Conservation (phyloP, 2,797 vertebrate species). For the Denticeps clupeoides region DNA sequence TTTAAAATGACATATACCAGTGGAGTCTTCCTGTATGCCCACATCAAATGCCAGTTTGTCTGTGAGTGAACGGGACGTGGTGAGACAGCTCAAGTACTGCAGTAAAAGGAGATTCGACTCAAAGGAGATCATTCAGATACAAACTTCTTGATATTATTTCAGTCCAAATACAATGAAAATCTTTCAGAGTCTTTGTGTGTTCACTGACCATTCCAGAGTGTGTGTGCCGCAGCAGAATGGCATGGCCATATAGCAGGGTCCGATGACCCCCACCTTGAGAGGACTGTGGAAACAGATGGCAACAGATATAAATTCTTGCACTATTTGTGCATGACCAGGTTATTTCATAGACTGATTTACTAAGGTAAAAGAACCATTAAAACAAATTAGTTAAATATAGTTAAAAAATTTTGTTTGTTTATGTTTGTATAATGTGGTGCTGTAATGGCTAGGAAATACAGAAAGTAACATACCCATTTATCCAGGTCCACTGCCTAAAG, state of each 20-base stretch:
- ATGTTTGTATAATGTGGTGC: not conserved
- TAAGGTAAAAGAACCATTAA: too few relatives aligned
- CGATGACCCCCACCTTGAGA: slow-evolving; percentile 87
- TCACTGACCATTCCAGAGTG: slow-evolving; percentile 85
- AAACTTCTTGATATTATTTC: not conserved
- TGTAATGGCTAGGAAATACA: not conserved
- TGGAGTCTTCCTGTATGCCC: slow-evolving; percentile 82
- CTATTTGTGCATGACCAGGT: not conserved
- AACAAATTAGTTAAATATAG: too few relatives aligned
- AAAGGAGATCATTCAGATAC: not conserved
- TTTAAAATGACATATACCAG: slow-evolving; percentile 54
- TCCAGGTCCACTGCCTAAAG: slow-evolving; percentile 60
- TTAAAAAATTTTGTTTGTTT: not conserved
- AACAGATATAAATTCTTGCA: not conserved
- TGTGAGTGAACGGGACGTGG: slow-evolving; percentile 84
- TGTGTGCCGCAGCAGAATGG: slow-evolving; percentile 82
- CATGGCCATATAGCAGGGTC: slow-evolving; percentile 83
- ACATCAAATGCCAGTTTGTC: slow-evolving; percentile 91
- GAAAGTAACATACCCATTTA: slow-evolving; percentile 61
- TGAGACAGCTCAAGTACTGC: slow-evolving; percentile 85
- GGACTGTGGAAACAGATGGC: slow-evolving; percentile 49
- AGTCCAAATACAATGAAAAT: not conserved
- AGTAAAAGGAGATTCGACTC: not conserved
- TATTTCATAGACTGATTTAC: not conserved
- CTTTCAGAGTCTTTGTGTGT: too few relatives aligned